A percentile compares a stretch with the other conserved stretches of the same genome.
Conservation (phyloP, 2,113 vertebrate genomes). For the Orthonyx spaldingii region DNA sequence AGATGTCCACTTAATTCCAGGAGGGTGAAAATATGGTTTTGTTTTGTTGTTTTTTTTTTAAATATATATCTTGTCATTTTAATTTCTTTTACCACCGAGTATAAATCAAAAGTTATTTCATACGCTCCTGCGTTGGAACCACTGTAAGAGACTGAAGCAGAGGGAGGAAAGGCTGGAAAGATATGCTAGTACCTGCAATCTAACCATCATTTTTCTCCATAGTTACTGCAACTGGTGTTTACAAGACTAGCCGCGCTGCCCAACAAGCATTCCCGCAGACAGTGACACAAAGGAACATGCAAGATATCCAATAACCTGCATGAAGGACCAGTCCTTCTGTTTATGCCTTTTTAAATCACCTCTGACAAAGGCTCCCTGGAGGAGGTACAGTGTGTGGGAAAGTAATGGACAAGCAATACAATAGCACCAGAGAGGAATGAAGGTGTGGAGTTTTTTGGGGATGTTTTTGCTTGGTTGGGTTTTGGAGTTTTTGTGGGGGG, state of each 20-base stretch:
- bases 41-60: rapidly evolving
- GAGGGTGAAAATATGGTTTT: background rate
- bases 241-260: background rate
- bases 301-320: background rate
- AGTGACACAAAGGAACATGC: background rate
- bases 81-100: background rate
- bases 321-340: background rate
- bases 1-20: background rate
- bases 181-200: background rate
- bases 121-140: background rate
- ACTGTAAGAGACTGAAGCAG: background rate
- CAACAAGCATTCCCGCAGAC: background rate
- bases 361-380: background rate
- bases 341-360: background rate
- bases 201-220: background rate
- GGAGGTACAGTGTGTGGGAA: background rate
- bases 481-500: too few species aligned
- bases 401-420: background rate
- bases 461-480: background rate
- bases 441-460: background rate
- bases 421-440: background rate
- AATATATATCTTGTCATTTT: background rate
- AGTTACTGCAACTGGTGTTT: background rate
- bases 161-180: background rate
- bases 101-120: background rate